A percentile compares a stretch with the other conserved stretches of the same genome.
Conservation (phyloP, 2,113 vertebrate species). For the Paraplagusia blochii region DNA sequence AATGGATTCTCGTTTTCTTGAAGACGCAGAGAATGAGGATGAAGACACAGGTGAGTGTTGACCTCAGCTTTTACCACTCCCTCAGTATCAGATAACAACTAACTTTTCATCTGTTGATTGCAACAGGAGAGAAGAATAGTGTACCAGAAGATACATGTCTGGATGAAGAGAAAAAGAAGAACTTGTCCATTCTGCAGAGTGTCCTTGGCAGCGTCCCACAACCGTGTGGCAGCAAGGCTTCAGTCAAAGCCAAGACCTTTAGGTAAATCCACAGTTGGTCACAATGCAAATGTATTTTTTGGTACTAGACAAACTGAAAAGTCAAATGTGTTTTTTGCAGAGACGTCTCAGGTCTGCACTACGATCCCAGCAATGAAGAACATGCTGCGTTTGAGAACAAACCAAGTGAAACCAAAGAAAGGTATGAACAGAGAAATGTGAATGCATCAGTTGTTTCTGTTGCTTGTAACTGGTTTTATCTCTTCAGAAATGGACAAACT, state of each 20-base stretch:
- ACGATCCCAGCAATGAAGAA: slow-evolving; percentile 89
- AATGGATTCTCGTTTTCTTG: slow-evolving; percentile 89
- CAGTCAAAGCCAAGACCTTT: slow-evolving; percentile 79
- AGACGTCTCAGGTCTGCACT: slow-evolving; percentile 85
- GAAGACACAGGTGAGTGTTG: slow-evolving; percentile 67
- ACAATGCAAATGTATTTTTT: not conserved
- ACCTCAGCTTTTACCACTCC: too few relatives aligned
- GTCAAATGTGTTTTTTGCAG: slow-evolving; percentile 58
- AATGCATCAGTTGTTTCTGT: not conserved
- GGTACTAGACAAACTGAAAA: not conserved
- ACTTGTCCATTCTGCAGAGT: slow-evolving; percentile 82
- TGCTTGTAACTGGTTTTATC: not conserved
- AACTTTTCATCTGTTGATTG: not conserved
- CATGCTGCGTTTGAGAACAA: slow-evolving; percentile 86
- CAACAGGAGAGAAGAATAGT: slow-evolving; percentile 44
- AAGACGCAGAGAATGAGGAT: slow-evolving; percentile 73
- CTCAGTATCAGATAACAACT: too few relatives aligned
- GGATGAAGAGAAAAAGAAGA: slow-evolving; percentile 84
- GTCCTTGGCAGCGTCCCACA: slow-evolving; percentile 75
- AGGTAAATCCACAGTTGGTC: slow-evolving; percentile 66
- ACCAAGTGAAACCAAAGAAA: slow-evolving; percentile 70
- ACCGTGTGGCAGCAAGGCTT: slow-evolving; percentile 59
- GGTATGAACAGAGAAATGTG: slow-evolving; percentile 67
- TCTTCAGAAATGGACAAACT: not conserved
- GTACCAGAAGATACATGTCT: slow-evolving; percentile 60